Evolutionary conservation across 1,140 invertebrate species (phyloP).

Genomic region (Cydia splendana): DNA sequence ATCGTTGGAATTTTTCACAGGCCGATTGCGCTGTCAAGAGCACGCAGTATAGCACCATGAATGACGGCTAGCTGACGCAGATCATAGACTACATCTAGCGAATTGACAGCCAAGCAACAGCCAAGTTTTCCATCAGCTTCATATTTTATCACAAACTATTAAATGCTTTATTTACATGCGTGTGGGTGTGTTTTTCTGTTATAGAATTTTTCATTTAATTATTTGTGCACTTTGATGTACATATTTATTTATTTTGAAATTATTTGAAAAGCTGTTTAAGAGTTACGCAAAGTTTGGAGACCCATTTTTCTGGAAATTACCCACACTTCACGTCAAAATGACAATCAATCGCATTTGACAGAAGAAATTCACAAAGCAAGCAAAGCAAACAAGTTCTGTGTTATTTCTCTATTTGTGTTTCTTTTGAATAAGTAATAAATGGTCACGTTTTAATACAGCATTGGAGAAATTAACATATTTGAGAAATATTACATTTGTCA

Average conservation of each 20-base stretch:
- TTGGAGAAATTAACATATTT: constrained; percentile 20
- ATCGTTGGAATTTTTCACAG: constrained; percentile 57
- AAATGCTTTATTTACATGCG: no score
- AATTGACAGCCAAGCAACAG: constrained; percentile 9
- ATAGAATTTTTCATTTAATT: background rate
- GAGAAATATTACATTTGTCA: constrained; percentile 1
- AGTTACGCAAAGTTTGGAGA: background rate
- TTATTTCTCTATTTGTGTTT: constrained; percentile 32
- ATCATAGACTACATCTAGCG: background rate
- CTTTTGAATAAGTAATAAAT: constrained; percentile 34
- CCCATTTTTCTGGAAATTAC: background rate
- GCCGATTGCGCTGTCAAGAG: constrained; percentile 59
- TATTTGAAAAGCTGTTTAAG: constrained; percentile 3
- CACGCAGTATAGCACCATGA: constrained; percentile 17
- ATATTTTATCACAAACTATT: no score
- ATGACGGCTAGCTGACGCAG: constrained; percentile 19
- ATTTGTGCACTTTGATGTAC: background rate
- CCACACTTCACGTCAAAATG: background rate
- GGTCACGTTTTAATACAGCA: constrained; percentile 14
- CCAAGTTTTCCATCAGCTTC: background rate
- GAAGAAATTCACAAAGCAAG: constrained; percentile 27
- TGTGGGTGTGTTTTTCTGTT: no score
- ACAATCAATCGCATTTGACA: constrained; percentile 29
- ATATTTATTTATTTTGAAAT: background rate
- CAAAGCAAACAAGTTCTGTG: constrained; percentile 31